Base-by-base conservation (phyloP, 92 coral and sea anemone genomes). In the Chrysogorgia sp. region DNA sequence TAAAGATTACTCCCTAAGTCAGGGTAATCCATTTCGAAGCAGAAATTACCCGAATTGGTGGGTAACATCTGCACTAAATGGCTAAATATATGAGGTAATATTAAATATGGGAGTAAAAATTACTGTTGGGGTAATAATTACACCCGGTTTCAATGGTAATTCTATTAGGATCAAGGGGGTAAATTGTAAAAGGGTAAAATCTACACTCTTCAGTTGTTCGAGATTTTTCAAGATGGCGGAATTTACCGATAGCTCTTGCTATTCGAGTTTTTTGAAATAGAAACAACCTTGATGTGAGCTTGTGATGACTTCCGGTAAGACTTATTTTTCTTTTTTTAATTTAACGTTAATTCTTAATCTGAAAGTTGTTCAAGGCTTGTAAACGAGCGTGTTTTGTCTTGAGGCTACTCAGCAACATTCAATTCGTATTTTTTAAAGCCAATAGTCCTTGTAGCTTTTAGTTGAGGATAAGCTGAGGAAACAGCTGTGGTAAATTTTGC, bases 21-120 rank as follows among this genome's bases (percentile, higher is more conserved):
- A 58, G 81, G 55, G 85, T 81, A 33, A 81, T 53, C 28, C 7
- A 53, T 3, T 23, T 19, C 6, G 53, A 43, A 34, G 76, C 25
- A 57, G 32, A 75, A 75, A 7, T 30, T 25, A 58, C 81, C 29
- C 45, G 33, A 53, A 45, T 75, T 24, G 29, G 7, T 43, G 81
- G 56, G 81, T 75, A 75, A 58, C 15, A 6, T 55, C 56, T 22
- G 4, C 17, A 53, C 5, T 17, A 17, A 53, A 7, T 5, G 60
- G 4, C 5, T 3, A 53, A 19, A 4, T 5, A 3, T 19, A 17
- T 4, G 60, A n/a, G 28, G 60, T 53, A 53, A 53, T 53, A 7
- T 53, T 19, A 53, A 53, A 23, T 5, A 53, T 4, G 60, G 60
- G 60, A 3, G 6, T 3, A 53, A 19, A 53, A 53, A 53, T 53